These are phyloP conservation scores for Drosophila anomalata DNA, from an alignment of 2,888 invertebrate genomes.

Conservation along the genomic window DNA sequence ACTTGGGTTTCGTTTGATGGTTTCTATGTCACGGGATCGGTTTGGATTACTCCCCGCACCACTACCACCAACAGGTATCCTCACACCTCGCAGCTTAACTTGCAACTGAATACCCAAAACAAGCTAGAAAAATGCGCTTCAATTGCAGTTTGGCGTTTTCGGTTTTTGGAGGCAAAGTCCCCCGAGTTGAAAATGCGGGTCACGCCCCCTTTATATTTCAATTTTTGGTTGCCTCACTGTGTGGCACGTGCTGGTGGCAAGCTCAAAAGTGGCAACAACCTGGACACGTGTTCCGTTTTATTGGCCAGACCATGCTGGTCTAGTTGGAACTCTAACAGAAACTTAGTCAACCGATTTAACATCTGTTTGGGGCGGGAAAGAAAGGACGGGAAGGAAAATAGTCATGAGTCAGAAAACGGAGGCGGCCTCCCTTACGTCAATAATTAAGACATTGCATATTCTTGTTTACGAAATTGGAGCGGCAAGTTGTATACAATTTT, in stretches of 20 bases:
- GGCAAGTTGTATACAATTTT: constrained; percentile 35
- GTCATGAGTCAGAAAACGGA: constrained; percentile 61
- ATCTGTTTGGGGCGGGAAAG: constrained; percentile 11
- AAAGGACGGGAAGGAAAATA: constrained; percentile 33
- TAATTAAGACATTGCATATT: constrained; percentile 58
- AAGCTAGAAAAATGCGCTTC: constrained; percentile 73
- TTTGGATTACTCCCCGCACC: constrained; percentile 52
- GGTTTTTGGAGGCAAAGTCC: constrained; percentile 3
- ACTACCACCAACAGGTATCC: constrained; percentile 21
- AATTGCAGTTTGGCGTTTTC: constrained; percentile 59
- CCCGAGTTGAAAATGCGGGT: constrained; percentile 60
- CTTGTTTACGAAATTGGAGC: constrained; percentile 72
- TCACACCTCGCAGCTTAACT: neutral
- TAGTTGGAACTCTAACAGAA: neutral
- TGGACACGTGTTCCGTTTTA: constrained; percentile 54
- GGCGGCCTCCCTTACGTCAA: constrained; percentile 38
- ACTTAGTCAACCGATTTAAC: constrained; percentile 37
- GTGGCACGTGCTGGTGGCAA: constrained; percentile 58
- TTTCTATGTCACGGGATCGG: constrained; percentile 67
- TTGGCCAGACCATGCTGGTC: constrained; percentile 45
- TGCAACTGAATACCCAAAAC: constrained; percentile 71
- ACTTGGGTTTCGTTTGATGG: constrained; percentile 48
- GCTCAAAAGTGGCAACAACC: constrained; percentile 29
- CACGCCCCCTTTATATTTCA: constrained; percentile 52
- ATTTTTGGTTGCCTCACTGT: constrained; percentile 29